Conservation (phyloP, 2,888 invertebrate genomes). For the Acleris cristana region DNA sequence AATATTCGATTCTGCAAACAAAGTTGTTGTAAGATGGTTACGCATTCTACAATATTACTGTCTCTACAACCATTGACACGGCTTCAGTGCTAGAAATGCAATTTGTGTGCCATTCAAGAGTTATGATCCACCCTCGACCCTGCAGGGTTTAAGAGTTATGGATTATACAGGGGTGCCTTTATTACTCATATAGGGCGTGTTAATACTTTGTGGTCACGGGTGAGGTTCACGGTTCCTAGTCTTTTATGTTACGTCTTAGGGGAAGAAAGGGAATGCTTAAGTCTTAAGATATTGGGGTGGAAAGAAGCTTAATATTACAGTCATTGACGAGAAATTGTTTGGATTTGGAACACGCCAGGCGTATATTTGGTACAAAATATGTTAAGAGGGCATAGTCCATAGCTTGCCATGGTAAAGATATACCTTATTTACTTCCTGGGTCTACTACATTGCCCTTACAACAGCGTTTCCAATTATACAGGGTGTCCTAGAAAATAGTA, state of each 20-base stretch:
- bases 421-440: too few species aligned
- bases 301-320: too few species aligned
- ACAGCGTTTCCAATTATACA: too few species aligned
- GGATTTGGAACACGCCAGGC: too few species aligned
- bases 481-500: too few species aligned
- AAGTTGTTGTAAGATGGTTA: not conserved
- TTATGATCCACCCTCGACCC: constrained; percentile 55
- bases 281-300: not conserved
- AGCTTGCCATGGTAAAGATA: too few species aligned
- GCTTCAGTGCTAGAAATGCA: constrained; percentile 59
- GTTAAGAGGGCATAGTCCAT: too few species aligned
- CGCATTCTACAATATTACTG: not conserved
- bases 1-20: too few species aligned
- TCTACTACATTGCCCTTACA: too few species aligned
- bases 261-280: not conserved
- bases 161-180: constrained; percentile 54
- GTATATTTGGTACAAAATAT: too few species aligned
- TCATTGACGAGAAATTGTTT: too few species aligned
- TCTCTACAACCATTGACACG: constrained; percentile 1
- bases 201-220: constrained; percentile 26
- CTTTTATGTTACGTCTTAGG: not conserved
- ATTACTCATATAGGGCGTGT: constrained; percentile 44
- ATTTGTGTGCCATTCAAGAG: constrained; percentile 68
- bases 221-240: constrained; percentile 15
- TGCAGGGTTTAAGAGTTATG: constrained; percentile 56